Evolutionary conservation across 2,888 invertebrate genomes (phyloP).

Genomic region (Ariolimax columbianus): DNA sequence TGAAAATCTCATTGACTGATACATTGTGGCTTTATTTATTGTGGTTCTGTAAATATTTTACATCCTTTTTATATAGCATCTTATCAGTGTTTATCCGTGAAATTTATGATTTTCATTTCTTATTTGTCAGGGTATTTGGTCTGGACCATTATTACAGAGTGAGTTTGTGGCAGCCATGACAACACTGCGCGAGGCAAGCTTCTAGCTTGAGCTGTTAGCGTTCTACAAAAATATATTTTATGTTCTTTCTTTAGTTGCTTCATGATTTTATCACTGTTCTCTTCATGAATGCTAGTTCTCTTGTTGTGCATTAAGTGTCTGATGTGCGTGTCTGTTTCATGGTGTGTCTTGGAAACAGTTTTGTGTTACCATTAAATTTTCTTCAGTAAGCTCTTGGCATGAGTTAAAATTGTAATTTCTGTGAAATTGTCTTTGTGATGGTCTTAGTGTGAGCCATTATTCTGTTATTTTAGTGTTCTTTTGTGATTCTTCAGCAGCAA

Average conservation of each 20-base stretch:
- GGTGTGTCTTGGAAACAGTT: background rate
- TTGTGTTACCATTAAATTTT: too few species aligned
- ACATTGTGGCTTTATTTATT: too few species aligned
- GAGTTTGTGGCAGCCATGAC: conserved; percentile 91
- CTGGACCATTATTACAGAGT: conserved; percentile 94
- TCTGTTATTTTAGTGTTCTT: background rate
- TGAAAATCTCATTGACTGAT: too few species aligned
- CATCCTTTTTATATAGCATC: too few species aligned
- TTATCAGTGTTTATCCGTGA: background rate
- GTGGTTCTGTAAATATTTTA: too few species aligned
- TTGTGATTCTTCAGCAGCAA: background rate
- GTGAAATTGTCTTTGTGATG: background rate
- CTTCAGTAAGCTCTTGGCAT: too few species aligned
- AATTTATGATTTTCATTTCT: conserved; percentile 24
- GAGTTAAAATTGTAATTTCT: background rate
- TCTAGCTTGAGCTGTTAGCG: conserved; percentile 22
- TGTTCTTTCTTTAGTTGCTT: background rate
- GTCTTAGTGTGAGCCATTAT: background rate
- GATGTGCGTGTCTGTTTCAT: background rate
- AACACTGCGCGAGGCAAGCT: conserved; percentile 84
- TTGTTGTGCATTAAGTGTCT: too few species aligned
- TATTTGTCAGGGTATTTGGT: conserved; percentile 85
- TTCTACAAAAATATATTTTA: background rate
- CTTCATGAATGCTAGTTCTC: background rate
- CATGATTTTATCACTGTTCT: background rate